Evolutionary conservation across 2,797 vertebrate genomes (phyloP).

Genomic region (Anolis apletophallus): DNA sequence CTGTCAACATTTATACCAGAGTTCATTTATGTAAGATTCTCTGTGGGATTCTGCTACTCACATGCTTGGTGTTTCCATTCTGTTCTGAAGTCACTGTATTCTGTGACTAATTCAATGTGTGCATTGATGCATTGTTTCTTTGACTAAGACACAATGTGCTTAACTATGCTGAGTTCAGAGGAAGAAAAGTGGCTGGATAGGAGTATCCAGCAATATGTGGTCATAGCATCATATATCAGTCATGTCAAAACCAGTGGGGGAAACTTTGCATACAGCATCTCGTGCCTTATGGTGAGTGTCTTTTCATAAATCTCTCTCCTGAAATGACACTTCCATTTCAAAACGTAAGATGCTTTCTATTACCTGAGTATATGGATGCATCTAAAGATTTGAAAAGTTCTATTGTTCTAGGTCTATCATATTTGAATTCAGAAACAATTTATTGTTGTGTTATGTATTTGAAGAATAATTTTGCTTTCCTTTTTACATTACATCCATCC

Average conservation of each 20-base stretch:
- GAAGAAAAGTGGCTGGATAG: background rate
- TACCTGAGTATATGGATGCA: background rate
- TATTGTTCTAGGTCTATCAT: background rate
- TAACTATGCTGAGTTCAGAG: conserved; percentile 40
- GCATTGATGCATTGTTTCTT: background rate
- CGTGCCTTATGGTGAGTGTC: no score
- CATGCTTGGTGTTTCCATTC: conserved; percentile 56
- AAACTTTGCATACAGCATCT: background rate
- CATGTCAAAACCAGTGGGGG: background rate
- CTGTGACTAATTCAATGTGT: background rate
- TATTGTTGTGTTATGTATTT: background rate
- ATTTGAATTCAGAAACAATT: conserved; percentile 6
- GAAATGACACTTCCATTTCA: background rate
- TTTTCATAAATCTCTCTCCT: background rate
- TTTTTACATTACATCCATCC: background rate
- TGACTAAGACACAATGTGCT: background rate
- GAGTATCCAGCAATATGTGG: background rate
- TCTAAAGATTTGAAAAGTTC: background rate
- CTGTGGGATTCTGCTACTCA: conserved; percentile 53
- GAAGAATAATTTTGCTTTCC: background rate
- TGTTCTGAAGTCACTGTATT: conserved; percentile 18
- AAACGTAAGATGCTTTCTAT: background rate
- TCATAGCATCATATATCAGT: background rate
- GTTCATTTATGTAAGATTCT: conserved; percentile 60
- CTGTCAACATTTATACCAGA: conserved; percentile 24